Evolutionary conservation across 2,888 invertebrate genomes (phyloP).

Genomic region (Ophraella communa): DNA sequence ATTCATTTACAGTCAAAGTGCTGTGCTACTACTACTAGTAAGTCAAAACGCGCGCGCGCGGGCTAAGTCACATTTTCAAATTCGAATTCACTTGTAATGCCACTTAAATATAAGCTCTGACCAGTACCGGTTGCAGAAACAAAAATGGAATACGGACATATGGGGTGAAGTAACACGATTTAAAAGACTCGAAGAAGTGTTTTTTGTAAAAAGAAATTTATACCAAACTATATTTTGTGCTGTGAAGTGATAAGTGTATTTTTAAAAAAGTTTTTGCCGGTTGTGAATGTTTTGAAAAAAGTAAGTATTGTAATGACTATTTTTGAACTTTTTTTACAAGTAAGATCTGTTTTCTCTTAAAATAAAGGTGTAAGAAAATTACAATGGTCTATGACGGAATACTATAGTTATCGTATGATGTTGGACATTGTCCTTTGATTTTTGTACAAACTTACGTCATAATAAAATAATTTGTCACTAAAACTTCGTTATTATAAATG

Average conservation of each 20-base stretch:
- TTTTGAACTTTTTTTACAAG: no score
- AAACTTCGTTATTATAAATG: neutral
- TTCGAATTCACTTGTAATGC: conserved; percentile 13
- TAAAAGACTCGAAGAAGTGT: conserved; percentile 10
- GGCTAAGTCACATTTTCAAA: conserved; percentile 29
- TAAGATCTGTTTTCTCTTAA: no score
- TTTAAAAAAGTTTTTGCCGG: neutral
- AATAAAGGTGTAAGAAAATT: no score
- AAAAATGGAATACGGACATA: conserved; percentile 15
- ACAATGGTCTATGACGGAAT: conserved; percentile 5
- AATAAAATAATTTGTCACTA: neutral
- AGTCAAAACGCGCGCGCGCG: conserved; percentile 33
- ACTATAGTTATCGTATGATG: conserved; percentile 5
- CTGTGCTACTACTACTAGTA: conserved; percentile 33
- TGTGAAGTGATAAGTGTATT: conserved; percentile 9
- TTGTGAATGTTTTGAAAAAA: conserved; percentile 8
- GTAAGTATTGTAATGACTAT: conserved; percentile 3
- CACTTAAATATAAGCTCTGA: conserved; percentile 17
- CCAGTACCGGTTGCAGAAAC: conserved; percentile 19
- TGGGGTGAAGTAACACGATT: conserved; percentile 25
- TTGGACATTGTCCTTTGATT: conserved; percentile 23
- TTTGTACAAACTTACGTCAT: conserved; percentile 10
- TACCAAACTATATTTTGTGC: neutral
- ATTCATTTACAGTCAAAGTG: conserved; percentile 30
- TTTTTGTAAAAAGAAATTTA: conserved; percentile 9